phyloP scores from a whole-genome alignment of 2,888 invertebrate species.

The Calameuta pallipes region DNA sequence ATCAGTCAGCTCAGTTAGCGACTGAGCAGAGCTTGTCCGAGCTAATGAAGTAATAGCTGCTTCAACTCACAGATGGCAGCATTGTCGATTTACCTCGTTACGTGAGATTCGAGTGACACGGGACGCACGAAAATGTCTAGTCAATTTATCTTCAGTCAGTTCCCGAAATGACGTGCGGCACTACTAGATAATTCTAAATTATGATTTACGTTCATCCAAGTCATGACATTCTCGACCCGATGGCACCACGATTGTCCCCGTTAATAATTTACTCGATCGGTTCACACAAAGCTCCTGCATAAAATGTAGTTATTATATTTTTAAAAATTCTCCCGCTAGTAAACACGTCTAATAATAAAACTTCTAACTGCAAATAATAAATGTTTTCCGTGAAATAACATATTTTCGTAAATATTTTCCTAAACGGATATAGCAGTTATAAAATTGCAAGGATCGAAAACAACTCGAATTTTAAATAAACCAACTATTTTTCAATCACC shows the following conservation, averaged over 20 bases:
- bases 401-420: background rate
- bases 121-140: background rate
- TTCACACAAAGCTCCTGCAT: background rate
- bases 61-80: background rate
- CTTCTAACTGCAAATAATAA: background rate
- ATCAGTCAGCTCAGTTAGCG: background rate
- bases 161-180: background rate
- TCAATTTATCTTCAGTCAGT: background rate
- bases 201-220: background rate
- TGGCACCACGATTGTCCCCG: background rate
- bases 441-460: background rate
- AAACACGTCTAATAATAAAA: background rate
- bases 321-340: background rate
- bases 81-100: background rate
- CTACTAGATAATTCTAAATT: background rate
- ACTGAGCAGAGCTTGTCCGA: background rate
- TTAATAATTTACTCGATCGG: background rate
- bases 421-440: background rate
- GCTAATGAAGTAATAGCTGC: background rate
- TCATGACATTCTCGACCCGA: background rate
- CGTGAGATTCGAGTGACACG: background rate
- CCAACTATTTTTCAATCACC: background rate
- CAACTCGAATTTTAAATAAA: background rate
- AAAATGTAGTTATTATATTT: background rate
- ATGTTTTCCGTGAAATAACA: background rate